These are phyloP conservation scores for Acrocyrtus sp. DNA, from an alignment of 2,888 invertebrate genomes.

Conservation along the genomic window DNA sequence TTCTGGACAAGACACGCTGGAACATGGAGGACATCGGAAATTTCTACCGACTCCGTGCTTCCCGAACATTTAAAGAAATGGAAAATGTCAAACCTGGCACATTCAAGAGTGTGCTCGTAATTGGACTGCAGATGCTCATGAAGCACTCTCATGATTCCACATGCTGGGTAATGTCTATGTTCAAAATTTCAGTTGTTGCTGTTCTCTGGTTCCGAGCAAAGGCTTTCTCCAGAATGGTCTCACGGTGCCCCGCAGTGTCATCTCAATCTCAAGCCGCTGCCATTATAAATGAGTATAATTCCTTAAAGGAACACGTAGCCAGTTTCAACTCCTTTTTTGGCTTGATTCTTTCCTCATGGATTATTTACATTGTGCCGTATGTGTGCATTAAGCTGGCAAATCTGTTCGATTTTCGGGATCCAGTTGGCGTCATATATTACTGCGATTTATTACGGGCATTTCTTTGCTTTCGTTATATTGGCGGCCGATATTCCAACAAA, in stretches of 20 bases:
- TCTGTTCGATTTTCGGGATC: background rate
- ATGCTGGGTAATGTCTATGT: constrained; percentile 13
- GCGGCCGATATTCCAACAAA: background rate
- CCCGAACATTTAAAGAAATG: background rate
- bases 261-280: background rate
- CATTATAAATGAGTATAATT: background rate
- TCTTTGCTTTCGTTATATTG: background rate
- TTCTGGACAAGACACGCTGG: constrained; percentile 18
- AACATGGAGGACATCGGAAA: background rate
- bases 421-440: too few species aligned
- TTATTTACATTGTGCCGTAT: background rate
- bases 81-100: background rate
- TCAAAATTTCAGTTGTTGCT: background rate
- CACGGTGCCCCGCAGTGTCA: too few species aligned
- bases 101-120: background rate
- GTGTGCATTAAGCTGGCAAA: background rate
- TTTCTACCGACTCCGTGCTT: background rate
- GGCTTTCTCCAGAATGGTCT: too few species aligned
- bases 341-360: background rate
- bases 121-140: background rate
- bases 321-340: background rate
- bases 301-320: background rate
- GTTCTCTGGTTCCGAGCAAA: background rate
- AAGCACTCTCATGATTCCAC: constrained; percentile 6
- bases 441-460: background rate